Percentiles rank a stretch among this genome's conserved stretches.
These are phyloP conservation scores for Mercenaria mercenaria DNA, from an alignment of 1,140 invertebrate species.

Conservation along the genomic window DNA sequence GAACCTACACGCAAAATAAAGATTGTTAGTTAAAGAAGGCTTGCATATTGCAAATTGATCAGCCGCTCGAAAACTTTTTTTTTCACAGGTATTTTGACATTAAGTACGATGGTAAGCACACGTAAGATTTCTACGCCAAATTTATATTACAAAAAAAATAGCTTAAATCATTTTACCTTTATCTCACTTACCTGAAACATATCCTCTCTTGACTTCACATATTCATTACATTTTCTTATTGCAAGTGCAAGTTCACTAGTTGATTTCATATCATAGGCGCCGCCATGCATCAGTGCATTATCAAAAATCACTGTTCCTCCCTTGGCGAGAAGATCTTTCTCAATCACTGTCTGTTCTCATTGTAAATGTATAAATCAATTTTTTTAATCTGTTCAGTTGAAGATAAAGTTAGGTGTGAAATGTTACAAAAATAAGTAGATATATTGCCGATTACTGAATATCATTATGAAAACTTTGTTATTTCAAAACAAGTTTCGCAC, in stretches of 20 bases:
- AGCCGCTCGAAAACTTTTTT: too few relatives aligned
- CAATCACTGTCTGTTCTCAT: slow-evolving; percentile 10
- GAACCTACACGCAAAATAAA: not conserved
- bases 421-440: too few relatives aligned
- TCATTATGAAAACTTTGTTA: too few relatives aligned
- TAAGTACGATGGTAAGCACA: too few relatives aligned
- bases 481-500: too few relatives aligned
- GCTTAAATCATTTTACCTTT: not conserved
- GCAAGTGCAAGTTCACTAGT: not conserved
- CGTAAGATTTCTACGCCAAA: not conserved
- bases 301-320: slow-evolving; percentile 24
- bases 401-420: too few relatives aligned
- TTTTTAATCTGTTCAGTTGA: too few relatives aligned
- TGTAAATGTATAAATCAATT: too few relatives aligned
- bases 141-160: too few relatives aligned
- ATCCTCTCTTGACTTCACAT: slow-evolving; percentile 20
- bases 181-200: not conserved
- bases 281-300: slow-evolving; percentile 37
- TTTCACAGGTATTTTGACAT: too few relatives aligned
- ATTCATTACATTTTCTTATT: slow-evolving; percentile 40
- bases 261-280: slow-evolving; percentile 6
- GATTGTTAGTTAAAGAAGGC: not conserved
- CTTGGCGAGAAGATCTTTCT: not conserved
- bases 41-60: not conserved
- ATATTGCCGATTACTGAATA: too few relatives aligned